Base-by-base conservation (phyloP, 2,113 vertebrate species). In the Gallinago jamesoni region DNA sequence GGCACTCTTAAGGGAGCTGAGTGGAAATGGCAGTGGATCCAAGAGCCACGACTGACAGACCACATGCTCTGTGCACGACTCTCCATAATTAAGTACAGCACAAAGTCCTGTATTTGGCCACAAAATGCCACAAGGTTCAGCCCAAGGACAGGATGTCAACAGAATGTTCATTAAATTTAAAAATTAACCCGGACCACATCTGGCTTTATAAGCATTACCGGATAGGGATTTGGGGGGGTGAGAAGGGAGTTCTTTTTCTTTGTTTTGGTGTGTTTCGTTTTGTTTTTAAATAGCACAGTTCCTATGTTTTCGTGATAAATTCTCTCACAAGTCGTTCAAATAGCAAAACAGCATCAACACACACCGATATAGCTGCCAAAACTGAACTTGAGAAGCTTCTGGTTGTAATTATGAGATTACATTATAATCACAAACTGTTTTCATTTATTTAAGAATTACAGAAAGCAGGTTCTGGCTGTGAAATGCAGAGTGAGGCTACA, bases 61-160 rank as follows among this genome's bases (percentile, higher is more conserved):
- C 0, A 0, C 1, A 2, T 0, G 0, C 13, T 78, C 30, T 16
- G 19, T 12, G 37, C 0, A 0, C 3, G 2, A 35, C 5, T 50
- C 33, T 57, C 4, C 24, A 3, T 16, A 93, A 72, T 17, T 3
- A 67, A 87, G 21, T 8, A 37, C 25, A 63, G 37, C 47, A 83
- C 7, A 13, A 35, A 68, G 21, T 19, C 47, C 37, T 47, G 22
- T 10, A 56, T 60, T 66, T 53, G 41, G 37, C 59, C 20, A 69
- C 62, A 31, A 59, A 74, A 60, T 1, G 1, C 72, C 30, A 39
- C 10, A 50, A 48, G 16, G n/a, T 62, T 73, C 35, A 80, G 6
- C 12, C 31, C 41, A 81, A 74, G 55, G 17, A 50, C 1, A 3
- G 23, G 81, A 88, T 4, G 50, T 19, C 70, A 87, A 82, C 27